Conservation (phyloP, 2,888 invertebrate genomes). For the Philaethria dido region DNA sequence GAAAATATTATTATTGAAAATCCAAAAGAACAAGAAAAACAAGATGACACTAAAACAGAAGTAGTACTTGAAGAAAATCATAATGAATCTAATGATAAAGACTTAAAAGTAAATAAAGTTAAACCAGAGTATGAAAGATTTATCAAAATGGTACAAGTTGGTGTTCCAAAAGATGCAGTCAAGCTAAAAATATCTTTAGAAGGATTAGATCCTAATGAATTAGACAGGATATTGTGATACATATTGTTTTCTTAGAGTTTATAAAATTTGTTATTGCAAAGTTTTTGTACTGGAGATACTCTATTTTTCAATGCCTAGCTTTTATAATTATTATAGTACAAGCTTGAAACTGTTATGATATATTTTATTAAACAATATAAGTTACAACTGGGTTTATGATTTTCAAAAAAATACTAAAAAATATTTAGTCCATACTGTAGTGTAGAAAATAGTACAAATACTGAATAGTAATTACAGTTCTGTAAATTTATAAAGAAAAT, state of each 20-base stretch:
- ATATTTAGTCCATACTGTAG: too few relatives aligned
- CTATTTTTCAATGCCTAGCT: slow-evolving; percentile 25
- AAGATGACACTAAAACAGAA: slow-evolving; percentile 27
- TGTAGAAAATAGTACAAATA: too few relatives aligned
- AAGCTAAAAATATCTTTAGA: slow-evolving; percentile 92
- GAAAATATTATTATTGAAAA: slow-evolving; percentile 20
- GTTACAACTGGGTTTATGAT: slow-evolving; percentile 12
- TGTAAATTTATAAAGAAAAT: too few relatives aligned
- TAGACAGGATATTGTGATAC: slow-evolving; percentile 79
- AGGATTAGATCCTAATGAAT: slow-evolving; percentile 89
- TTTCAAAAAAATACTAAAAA: too few relatives aligned
- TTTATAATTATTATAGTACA: slow-evolving; percentile 33
- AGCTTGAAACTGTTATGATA: slow-evolving; percentile 33
- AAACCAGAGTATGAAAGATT: slow-evolving; percentile 90
- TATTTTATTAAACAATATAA: slow-evolving; percentile 18
- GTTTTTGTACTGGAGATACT: slow-evolving; percentile 27
- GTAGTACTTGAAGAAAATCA: slow-evolving; percentile 27
- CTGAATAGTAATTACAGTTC: too few relatives aligned
- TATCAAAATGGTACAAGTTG: slow-evolving; percentile 95
- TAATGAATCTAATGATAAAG: slow-evolving; percentile 22
- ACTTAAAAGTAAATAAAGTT: slow-evolving; percentile 45
- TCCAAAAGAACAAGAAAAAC: slow-evolving; percentile 35
- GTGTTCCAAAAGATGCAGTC: slow-evolving; percentile 92
- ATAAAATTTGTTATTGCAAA: slow-evolving; percentile 16
- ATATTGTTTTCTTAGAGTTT: slow-evolving; percentile 11